Conservation (phyloP, 1,140 invertebrate genomes). For the Zaprionus tsacasi region DNA sequence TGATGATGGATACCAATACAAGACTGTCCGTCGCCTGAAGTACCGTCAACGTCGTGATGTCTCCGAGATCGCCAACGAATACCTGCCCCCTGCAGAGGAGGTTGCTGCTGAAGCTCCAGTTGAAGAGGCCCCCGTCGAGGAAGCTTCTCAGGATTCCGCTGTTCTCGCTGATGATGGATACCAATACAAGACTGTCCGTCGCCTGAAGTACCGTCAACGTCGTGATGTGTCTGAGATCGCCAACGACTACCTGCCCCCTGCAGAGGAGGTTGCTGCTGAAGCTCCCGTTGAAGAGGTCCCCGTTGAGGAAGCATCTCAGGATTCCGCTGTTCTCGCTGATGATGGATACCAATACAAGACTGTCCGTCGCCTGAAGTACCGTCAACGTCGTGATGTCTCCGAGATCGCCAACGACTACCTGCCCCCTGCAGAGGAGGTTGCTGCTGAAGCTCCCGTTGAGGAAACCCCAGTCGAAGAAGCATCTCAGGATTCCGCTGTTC, state of each 20-base stretch:
- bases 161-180: conserved; percentile 57
- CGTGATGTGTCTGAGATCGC: conserved; percentile 55
- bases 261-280: conserved; percentile 34
- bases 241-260: conserved; percentile 51
- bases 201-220: conserved; percentile 60
- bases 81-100: conserved; percentile 53
- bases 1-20: conserved; percentile 66
- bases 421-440: conserved; percentile 49
- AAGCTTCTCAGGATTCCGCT: conserved; percentile 28
- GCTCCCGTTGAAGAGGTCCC: conserved; percentile 15
- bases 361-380: conserved; percentile 49
- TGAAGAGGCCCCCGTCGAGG: too few relatives aligned
- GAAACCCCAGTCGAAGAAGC: conserved; percentile 21
- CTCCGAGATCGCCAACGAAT: conserved; percentile 56
- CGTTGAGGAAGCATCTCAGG: conserved; percentile 10
- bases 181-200: conserved; percentile 63
- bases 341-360: conserved; percentile 62
- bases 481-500: conserved; percentile 35
- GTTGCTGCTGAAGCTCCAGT: too few relatives aligned
- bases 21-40: conserved; percentile 63
- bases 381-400: conserved; percentile 59
- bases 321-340: conserved; percentile 36
- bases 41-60: conserved; percentile 68
- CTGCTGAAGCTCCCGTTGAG: conserved; percentile 11
- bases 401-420: conserved; percentile 63